Evolutionary conservation across 2,888 invertebrate species (phyloP).

Genomic region (Epinotia brunnichana): DNA sequence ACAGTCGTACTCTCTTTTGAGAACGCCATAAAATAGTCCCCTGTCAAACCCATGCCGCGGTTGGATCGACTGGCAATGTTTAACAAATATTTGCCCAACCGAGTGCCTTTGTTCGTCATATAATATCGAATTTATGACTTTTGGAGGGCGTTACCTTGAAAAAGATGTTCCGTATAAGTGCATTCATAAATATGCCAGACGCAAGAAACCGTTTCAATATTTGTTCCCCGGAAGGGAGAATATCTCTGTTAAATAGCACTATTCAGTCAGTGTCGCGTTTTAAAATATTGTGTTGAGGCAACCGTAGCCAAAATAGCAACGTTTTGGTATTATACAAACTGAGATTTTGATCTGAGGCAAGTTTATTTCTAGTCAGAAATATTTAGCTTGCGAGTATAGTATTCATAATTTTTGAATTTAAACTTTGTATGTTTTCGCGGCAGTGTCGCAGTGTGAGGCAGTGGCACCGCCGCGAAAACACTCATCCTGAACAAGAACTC

Average conservation of each 20-base stretch:
- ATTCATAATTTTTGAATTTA: not conserved
- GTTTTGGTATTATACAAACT: not conserved
- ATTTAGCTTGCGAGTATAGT: not conserved
- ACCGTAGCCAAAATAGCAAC: not conserved
- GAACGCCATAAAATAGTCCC: constrained; percentile 76
- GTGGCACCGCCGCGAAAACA: no score
- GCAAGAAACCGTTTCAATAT: constrained; percentile 7
- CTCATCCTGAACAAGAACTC: no score
- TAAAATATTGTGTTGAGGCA: constrained; percentile 11
- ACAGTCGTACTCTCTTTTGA: constrained; percentile 65
- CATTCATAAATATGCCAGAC: not conserved
- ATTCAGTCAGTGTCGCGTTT: constrained; percentile 23
- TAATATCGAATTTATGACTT: constrained; percentile 44
- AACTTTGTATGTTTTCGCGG: no score
- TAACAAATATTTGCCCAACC: constrained; percentile 67
- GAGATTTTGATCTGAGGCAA: not conserved
- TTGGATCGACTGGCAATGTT: constrained; percentile 69
- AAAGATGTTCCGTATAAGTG: constrained; percentile 24
- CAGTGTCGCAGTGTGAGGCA: no score
- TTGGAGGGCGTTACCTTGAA: constrained; percentile 45
- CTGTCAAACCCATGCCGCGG: constrained; percentile 68
- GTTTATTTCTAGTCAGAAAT: not conserved
- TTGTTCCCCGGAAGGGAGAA: constrained; percentile 16
- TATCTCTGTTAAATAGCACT: constrained; percentile 18
- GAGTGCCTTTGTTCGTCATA: constrained; percentile 47